A percentile compares a stretch with the other conserved stretches of the same genome.
phyloP scores from a whole-genome alignment of 2,113 vertebrate genomes.

The Brachyistius frenatus region DNA sequence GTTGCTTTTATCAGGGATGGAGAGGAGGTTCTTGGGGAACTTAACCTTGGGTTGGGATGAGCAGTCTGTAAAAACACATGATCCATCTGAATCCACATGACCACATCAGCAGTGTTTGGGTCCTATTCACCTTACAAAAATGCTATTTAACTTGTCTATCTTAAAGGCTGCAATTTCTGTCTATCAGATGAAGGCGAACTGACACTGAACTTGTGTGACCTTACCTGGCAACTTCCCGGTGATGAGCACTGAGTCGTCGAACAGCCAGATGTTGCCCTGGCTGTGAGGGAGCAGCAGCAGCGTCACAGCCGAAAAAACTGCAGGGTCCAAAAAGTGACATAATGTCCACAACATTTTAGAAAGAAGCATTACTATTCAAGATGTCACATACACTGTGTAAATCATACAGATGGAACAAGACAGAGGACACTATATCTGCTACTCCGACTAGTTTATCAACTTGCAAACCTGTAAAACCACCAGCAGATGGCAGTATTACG shows the following conservation, averaged over 20 bases:
- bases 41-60: conserved; percentile 90
- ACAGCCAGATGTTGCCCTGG: conserved; percentile 96
- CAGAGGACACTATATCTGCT: too few species aligned
- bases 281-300: conserved; percentile 93
- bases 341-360: neutral
- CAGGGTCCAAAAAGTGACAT: conserved; percentile 13
- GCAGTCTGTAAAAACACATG: conserved; percentile 83
- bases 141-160: too few species aligned
- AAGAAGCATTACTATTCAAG: too few species aligned
- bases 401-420: too few species aligned
- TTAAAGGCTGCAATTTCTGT: too few species aligned
- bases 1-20: conserved; percentile 83
- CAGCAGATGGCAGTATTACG: conserved; percentile 61
- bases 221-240: conserved; percentile 91
- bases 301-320: conserved; percentile 95
- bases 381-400: too few species aligned
- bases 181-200: too few species aligned
- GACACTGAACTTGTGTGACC: neutral
- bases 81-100: too few species aligned
- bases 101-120: too few species aligned
- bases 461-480: neutral
- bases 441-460: neutral
- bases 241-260: conserved; percentile 93
- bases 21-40: conserved; percentile 91
- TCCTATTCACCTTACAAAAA: too few species aligned